These are phyloP conservation scores for Muntiacus muntjak DNA, from an alignment of 2,113 vertebrate genomes.

Conservation along the genomic window DNA sequence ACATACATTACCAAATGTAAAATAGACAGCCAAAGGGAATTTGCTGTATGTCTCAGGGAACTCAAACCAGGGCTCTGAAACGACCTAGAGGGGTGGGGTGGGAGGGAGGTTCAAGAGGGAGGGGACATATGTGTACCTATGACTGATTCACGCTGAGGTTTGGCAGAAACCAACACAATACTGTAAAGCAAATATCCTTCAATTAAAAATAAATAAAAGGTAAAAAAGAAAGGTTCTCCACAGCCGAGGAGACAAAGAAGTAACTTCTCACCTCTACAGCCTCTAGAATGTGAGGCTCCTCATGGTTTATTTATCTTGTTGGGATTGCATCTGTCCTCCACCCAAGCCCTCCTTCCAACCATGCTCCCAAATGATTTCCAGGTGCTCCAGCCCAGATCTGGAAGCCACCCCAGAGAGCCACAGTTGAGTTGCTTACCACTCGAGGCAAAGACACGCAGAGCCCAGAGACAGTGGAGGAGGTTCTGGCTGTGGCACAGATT, in stretches of 20 bases:
- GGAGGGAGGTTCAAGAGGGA: background rate
- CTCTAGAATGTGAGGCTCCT: background rate
- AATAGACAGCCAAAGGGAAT: background rate
- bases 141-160: background rate
- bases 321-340: background rate
- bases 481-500: conserved; percentile 79
- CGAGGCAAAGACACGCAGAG: conserved; percentile 85
- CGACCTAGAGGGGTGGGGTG: background rate
- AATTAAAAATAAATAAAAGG: background rate
- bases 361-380: background rate
- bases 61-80: background rate
- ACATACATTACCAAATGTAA: background rate
- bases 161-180: background rate
- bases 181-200: background rate
- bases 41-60: background rate
- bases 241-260: background rate
- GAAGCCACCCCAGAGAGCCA: background rate
- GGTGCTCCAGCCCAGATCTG: background rate
- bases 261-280: background rate
- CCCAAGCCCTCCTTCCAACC: background rate
- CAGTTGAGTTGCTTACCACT: conserved; percentile 79
- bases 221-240: background rate
- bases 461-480: conserved; percentile 89
- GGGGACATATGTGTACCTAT: background rate
- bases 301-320: background rate